phyloP scores from a whole-genome alignment of 2,888 invertebrate species.

The Macrophya annulata region DNA sequence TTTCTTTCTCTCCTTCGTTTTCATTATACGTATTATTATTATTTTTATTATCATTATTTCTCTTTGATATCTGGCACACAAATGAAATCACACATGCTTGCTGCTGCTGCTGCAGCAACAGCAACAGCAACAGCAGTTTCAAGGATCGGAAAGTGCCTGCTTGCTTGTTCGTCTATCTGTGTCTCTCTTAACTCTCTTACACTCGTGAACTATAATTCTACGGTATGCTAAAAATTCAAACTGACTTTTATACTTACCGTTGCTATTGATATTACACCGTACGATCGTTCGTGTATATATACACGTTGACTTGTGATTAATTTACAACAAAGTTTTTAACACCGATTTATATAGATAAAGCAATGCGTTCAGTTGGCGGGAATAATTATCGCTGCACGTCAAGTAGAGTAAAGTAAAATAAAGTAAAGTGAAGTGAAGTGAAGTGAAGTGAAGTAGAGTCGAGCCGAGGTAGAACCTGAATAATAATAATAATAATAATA shows the following conservation, averaged over 20 bases:
- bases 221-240: neutral
- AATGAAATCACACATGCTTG: neutral
- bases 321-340: neutral
- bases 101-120: neutral
- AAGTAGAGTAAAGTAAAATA: too few relatives aligned
- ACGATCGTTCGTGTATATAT: neutral
- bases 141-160: constrained; percentile 3
- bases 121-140: neutral
- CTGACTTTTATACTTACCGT: neutral
- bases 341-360: neutral
- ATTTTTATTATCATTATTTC: neutral
- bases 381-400: neutral
- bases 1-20: neutral
- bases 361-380: neutral
- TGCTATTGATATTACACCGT: neutral
- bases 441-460: too few relatives aligned
- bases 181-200: too few relatives aligned
- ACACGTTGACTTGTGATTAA: neutral
- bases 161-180: neutral
- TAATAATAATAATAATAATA: neutral
- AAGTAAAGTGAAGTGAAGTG: too few relatives aligned
- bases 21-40: neutral
- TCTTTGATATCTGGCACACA: neutral
- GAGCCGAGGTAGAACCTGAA: neutral
- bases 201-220: neutral